Evolutionary conservation across 2,113 vertebrate species (phyloP).

Genomic region (Rhodinocichla rosea): DNA sequence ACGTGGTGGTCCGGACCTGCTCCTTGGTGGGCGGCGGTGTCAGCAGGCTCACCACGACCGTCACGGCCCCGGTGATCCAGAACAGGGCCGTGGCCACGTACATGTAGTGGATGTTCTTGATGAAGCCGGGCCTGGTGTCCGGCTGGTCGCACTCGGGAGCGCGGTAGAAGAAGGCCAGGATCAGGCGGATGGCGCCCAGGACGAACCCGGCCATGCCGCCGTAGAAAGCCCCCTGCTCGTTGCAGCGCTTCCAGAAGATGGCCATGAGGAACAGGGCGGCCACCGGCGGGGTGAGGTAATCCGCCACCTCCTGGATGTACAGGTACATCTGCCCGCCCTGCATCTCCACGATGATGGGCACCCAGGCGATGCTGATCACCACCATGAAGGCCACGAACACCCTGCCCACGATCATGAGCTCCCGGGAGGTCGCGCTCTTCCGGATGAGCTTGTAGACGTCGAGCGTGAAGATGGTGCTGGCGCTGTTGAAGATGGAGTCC

Average conservation of each 20-base stretch:
- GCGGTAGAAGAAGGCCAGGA: constrained; percentile 90
- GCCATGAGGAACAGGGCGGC: constrained; percentile 94
- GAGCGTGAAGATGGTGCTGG: constrained; percentile 97
- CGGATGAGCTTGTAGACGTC: constrained; percentile 92
- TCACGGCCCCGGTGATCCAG: constrained; percentile 89
- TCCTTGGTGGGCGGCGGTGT: constrained; percentile 87
- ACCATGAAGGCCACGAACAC: constrained; percentile 96
- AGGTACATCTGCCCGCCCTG: constrained; percentile 98
- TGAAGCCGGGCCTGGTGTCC: constrained; percentile 87
- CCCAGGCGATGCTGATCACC: constrained; percentile 94
- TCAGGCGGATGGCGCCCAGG: constrained; percentile 82
- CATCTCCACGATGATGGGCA: constrained; percentile 97
- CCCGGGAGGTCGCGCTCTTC: constrained; percentile 80
- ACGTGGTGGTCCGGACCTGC: constrained; percentile 83
- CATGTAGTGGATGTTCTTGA: constrained; percentile 92
- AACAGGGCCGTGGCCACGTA: constrained; percentile 91
- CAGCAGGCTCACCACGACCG: constrained; percentile 87
- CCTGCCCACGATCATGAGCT: constrained; percentile 90
- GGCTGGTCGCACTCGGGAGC: constrained; percentile 88
- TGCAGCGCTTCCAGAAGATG: constrained; percentile 95
- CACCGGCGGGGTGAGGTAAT: constrained; percentile 93
- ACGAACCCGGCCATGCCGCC: constrained; percentile 91
- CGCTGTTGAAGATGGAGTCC: constrained; percentile 98
- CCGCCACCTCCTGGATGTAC: constrained; percentile 97
- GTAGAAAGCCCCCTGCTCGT: constrained; percentile 94